Evolutionary conservation across 2,888 invertebrate genomes (phyloP), one percentile per base, ranked within the genome.

Genomic region (Pilophorus perplexus): DNA sequence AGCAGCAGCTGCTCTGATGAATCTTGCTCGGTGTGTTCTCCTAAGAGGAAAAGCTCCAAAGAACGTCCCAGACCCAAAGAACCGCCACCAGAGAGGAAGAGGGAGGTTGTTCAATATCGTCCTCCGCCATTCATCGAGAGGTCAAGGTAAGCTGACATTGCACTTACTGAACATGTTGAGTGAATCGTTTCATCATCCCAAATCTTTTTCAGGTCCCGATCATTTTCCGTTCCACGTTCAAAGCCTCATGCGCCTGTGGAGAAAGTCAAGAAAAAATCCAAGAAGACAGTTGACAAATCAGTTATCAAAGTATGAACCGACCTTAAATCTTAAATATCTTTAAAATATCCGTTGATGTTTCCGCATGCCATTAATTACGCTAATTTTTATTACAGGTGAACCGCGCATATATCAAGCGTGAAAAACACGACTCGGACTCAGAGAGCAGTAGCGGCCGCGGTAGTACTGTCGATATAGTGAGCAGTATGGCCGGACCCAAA

Each of bases 1-100:
- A 83, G 85, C 50, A 89, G 89, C 79, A 89, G 88, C 72, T 64
- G 90, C 74, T 89, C 90, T 0, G 90, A 90, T 73, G 88, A 89
- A 74, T 89, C 89, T 0, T 90, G 90, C 74, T 90, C 90, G 0
- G 88, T 90, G 1, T 90, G 90, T 75, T 71, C 72, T 5, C 66
- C 64, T 2, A 66, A 67, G 18, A 42, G 62, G 22, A 67, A 69
- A 57, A 55, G 25, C 8, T 46, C 57, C 23, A 66, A 65, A 28
- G 66, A 68, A 23, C 66, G 22, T 18, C 42, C 60, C 6, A 38
- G 68, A 28, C 66, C 54, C 54, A 64, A 38, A 52, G 25, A 76
- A 78, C 48, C 77, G 70, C 76, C 77, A 68, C 77, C 78, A 38
- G 40, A 52, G 38, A 64, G 64, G 16, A 52, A 50, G 50, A 16